phyloP scores from a whole-genome alignment of 2,888 invertebrate species.

The Polymixis flavicincta region DNA sequence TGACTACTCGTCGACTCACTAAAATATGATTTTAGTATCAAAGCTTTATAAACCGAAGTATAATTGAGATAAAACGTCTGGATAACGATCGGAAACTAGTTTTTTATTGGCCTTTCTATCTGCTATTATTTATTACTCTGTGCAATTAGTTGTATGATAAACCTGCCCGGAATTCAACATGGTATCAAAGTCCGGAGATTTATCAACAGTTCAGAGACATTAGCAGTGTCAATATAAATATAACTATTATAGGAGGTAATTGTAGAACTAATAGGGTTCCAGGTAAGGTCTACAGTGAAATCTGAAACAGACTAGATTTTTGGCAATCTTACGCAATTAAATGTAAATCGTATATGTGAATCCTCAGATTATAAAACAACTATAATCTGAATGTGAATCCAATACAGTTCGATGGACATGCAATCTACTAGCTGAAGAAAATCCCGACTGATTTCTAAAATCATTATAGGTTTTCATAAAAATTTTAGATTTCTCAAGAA shows the following conservation, averaged over 20 bases:
- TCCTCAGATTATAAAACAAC: no score
- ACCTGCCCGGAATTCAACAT: conserved; percentile 60
- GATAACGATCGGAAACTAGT: conserved; percentile 70
- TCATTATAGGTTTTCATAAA: background rate
- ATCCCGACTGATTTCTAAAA: background rate
- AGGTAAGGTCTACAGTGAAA: conserved; percentile 27
- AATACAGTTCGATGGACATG: conserved; percentile 21
- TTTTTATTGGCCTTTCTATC: conserved; percentile 72
- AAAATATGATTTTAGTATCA: conserved; percentile 68
- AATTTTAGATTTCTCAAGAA: background rate
- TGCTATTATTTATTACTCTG: conserved; percentile 71
- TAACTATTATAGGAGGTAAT: conserved; percentile 43
- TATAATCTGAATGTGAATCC: conserved; percentile 16
- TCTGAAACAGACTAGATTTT: conserved; percentile 46
- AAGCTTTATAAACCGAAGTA: conserved; percentile 42
- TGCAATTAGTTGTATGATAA: conserved; percentile 70
- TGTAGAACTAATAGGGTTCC: conserved; percentile 49
- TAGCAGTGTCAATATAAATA: conserved; percentile 49
- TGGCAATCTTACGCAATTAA: conserved; percentile 41
- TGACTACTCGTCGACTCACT: conserved; percentile 58
- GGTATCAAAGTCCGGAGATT: conserved; percentile 56
- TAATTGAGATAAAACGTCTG: conserved; percentile 66
- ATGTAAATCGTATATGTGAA: conserved; percentile 41
- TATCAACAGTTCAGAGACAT: conserved; percentile 57
- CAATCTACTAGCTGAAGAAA: background rate